phyloP scores from a whole-genome alignment of 2,797 vertebrate genomes.

The Aphelocoma californica region DNA sequence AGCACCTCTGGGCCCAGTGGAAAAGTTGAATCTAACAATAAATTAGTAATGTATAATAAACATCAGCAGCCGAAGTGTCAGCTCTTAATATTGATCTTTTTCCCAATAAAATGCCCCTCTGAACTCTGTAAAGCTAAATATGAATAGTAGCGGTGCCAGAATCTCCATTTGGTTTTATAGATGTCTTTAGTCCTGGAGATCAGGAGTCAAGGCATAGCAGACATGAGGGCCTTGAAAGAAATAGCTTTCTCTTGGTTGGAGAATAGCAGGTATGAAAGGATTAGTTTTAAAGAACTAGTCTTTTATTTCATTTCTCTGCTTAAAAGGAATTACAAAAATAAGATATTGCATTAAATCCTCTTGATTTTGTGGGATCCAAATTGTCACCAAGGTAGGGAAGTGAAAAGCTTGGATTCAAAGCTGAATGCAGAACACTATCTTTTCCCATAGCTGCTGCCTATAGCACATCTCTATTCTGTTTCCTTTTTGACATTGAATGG shows the following conservation, averaged over 20 bases:
- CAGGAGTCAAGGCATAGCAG: background rate
- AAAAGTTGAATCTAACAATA: background rate
- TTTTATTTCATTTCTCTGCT: background rate
- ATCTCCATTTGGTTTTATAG: background rate
- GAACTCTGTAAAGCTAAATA: background rate
- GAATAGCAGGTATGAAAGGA: background rate
- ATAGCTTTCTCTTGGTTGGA: background rate
- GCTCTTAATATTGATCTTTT: background rate
- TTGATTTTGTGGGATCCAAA: background rate
- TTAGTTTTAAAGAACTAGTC: background rate
- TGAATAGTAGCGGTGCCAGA: background rate
- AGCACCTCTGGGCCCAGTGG: background rate
- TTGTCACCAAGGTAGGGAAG: background rate
- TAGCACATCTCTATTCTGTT: background rate
- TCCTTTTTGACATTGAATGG: background rate
- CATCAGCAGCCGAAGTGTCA: background rate
- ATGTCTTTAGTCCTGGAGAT: background rate
- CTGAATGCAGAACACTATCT: background rate
- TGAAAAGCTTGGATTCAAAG: background rate
- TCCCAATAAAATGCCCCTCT: background rate
- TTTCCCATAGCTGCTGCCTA: background rate
- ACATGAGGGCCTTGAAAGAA: background rate
- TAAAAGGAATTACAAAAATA: background rate
- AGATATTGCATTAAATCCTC: background rate
- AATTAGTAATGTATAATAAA: background rate